A percentile compares a stretch with the other conserved stretches of the same genome.
These are phyloP conservation scores for Danio aesculapii DNA, from an alignment of 2,797 vertebrate genomes.

Conservation along the genomic window DNA sequence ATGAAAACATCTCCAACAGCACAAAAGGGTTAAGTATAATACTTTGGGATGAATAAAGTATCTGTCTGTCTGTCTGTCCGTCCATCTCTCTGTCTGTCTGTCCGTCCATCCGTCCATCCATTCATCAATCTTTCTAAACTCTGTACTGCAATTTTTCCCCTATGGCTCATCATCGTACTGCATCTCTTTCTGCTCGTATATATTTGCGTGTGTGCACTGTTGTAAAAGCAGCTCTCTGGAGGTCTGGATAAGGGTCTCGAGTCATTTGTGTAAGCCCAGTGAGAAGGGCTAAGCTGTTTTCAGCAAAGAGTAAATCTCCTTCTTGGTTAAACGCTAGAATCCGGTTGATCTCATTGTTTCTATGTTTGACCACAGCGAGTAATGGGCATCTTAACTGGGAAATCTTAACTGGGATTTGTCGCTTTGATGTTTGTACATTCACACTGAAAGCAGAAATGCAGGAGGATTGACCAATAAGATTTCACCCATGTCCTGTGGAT, in stretches of 20 bases:
- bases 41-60: too few species aligned
- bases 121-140: too few species aligned
- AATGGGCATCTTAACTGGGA: not conserved
- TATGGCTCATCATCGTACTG: too few species aligned
- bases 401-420: not conserved
- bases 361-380: not conserved
- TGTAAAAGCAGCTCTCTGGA: not conserved
- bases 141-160: too few species aligned
- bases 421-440: not conserved
- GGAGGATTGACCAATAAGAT: not conserved
- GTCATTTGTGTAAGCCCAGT: conserved; percentile 57
- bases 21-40: too few species aligned
- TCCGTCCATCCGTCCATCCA: too few species aligned
- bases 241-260: conserved; percentile 45
- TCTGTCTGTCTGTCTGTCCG: too few species aligned
- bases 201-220: not conserved
- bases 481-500: not conserved
- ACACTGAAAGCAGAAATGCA: not conserved
- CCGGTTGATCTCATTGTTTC: not conserved
- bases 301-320: conserved; percentile 39
- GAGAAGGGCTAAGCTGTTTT: conserved; percentile 49
- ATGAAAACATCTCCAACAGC: too few species aligned
- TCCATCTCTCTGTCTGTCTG: too few species aligned
- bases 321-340: conserved; percentile 19
- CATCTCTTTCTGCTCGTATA: too few species aligned